A percentile compares a stretch with the other conserved stretches of the same genome.
These are phyloP conservation scores for Avahi laniger DNA, from an alignment of 2,797 vertebrate species.

Conservation along the genomic window DNA sequence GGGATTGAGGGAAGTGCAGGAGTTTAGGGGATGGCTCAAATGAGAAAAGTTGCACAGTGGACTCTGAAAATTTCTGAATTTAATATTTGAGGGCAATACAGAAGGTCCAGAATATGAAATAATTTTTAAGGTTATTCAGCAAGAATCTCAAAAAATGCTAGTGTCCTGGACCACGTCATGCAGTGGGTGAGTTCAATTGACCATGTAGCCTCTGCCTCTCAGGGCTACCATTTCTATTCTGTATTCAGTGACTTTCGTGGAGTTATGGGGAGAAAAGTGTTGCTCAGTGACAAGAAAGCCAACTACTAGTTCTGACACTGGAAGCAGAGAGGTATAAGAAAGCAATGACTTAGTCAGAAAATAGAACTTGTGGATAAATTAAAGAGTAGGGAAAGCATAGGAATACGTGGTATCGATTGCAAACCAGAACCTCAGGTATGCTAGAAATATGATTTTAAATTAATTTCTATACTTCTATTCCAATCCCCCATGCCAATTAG, in stretches of 20 bases:
- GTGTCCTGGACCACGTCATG: background rate
- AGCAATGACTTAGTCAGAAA: background rate
- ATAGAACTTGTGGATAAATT: background rate
- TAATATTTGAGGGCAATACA: background rate
- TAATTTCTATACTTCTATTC: conserved; percentile 45
- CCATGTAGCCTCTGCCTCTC: background rate
- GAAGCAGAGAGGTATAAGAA: background rate
- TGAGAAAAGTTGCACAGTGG: background rate
- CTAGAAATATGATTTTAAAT: background rate
- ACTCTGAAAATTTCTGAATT: background rate
- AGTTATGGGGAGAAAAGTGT: background rate
- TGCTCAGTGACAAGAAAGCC: background rate
- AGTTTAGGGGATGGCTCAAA: background rate
- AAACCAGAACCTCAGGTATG: background rate
- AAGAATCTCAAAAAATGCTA: background rate
- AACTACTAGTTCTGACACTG: background rate
- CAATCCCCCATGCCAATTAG: background rate
- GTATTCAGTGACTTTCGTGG: background rate
- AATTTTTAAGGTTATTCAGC: background rate
- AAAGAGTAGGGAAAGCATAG: background rate
- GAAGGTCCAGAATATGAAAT: background rate
- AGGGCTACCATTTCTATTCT: background rate
- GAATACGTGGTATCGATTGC: background rate
- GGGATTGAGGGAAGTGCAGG: background rate
- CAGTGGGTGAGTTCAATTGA: background rate